Evolutionary conservation across 2,797 vertebrate genomes (phyloP), one percentile per base, ranked within the genome.

Genomic region (Schizopygopsis malacanthus): DNA sequence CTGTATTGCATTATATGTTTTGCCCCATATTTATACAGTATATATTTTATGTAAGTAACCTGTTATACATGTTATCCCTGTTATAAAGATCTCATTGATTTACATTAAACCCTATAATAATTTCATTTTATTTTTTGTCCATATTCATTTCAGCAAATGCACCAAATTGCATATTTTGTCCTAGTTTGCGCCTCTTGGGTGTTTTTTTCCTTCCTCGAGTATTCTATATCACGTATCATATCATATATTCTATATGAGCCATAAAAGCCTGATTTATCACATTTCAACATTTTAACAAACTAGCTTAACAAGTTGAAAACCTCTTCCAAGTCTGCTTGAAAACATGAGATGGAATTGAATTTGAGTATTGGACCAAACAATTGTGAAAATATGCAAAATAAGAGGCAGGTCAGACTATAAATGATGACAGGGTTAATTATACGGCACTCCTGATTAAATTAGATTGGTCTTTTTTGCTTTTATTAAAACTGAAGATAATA

Each of bases 401-500:
- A 54, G 47, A 81, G 6, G 20, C 70, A 45, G 6, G 22, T 37
- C 41, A 73, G 10, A n/a, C 25, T 65, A 33, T 65, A 50, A 63
- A 75, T 47, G 18, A 70, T 39, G 37, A 4, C 22, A 39, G 4
- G 43, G 54, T 84, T 39, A 41, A 78, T 67, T 13, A 84, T 37
- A 78, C 33, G 1, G n/a, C 63, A 56, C 5, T 69, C 82, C n/a
- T 77, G 72, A 67, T 69, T 78, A 50, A 67, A 77, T 3, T 6
- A 18, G 47, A 76, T 2, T 65, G 11, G 39, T 50, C 45, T 50
- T 76, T 67, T 77, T 39, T 54, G 45, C n/a, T 77, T 39, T 77
- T 67, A 84, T 85, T 85, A 71, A 79, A 79, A 37, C 65, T 45
- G 13, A 79, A 28, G n/a, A 69, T 43, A 78, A 84, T 43, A 78